These are phyloP conservation scores for Pantherophis alleghaniensis DNA, from an alignment of 2,797 vertebrate genomes.

Conservation along the genomic window DNA sequence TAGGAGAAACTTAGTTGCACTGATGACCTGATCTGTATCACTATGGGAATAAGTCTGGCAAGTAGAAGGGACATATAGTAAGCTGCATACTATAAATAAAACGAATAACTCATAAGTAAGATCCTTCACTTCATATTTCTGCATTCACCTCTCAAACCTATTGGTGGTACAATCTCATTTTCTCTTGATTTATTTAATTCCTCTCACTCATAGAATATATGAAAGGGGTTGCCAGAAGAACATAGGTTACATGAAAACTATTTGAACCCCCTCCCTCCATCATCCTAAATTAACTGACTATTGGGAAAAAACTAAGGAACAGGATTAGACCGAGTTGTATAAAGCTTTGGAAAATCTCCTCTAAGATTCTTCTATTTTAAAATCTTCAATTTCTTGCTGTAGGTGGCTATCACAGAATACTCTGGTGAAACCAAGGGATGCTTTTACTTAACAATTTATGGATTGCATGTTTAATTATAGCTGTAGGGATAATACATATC, in stretches of 20 bases:
- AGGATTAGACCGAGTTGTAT: neutral
- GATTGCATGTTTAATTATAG: neutral
- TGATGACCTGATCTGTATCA: neutral
- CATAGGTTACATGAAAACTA: neutral
- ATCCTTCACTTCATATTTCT: neutral
- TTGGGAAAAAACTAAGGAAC: neutral
- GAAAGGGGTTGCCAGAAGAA: neutral
- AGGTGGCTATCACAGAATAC: neutral
- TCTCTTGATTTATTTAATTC: neutral
- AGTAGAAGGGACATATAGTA: neutral
- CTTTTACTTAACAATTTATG: neutral
- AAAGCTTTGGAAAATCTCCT: neutral
- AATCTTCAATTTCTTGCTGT: neutral
- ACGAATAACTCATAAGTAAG: neutral
- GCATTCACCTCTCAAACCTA: neutral
- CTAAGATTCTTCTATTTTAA: neutral
- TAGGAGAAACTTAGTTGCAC: neutral
- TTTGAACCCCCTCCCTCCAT: neutral
- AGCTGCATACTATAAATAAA: neutral
- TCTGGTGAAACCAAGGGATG: neutral
- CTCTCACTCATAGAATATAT: neutral
- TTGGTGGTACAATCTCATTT: neutral
- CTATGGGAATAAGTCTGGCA: neutral
- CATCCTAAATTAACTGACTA: neutral
- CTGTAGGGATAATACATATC: neutral